Base-by-base conservation (phyloP, 2,113 vertebrate genomes). In the Camelus dromedarius region DNA sequence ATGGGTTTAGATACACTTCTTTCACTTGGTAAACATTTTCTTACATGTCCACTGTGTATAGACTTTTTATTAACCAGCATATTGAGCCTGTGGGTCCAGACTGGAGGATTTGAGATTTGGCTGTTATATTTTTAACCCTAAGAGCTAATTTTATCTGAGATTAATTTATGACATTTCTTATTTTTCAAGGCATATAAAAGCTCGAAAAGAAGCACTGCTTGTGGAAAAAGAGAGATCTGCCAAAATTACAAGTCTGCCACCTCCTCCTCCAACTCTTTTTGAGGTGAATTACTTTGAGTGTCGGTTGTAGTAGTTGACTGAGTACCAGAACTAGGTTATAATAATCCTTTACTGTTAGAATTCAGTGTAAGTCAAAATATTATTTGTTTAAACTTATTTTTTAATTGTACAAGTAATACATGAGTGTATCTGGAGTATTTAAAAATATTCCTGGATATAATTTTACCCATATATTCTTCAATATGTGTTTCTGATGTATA, bases 211-310 rank as follows among this genome's bases (percentile, higher is more conserved):
- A 82, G 99, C 99, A 1, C 97, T 99, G 48, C 98, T 99, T 88
- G 95, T 98, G 26, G 99, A 99, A 98, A 99, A 99, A 98, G 98
- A 99, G 80, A 98, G 99, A 96, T 98, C 99, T 10, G 98, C 99
- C 16, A 99, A 98, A 97, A 98, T 99, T 75, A 98, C 99, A 58
- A 99, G 99, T 89, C 98, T 99, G 6, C 99, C 99, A 1, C 98
- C 98, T 1, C 99, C 99, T 81, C 98, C 97, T 0, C 98, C 99
- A 22, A 86, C 94, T 92, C 99, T 98, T 38, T 97, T 99, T 89
- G 98, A 99, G 99, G 99, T 99, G 60, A 93, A 91, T 95, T 93
- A 46, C 28, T 92, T 76, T 46, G 72, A 89, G 20, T 85, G 26
- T 58, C 73, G 38, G 52, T 54, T 54, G 16, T 54, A 16, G 52